Evolutionary conservation across 2,888 invertebrate species (phyloP).

Genomic region (Acanthosoma haemorrhoidale): DNA sequence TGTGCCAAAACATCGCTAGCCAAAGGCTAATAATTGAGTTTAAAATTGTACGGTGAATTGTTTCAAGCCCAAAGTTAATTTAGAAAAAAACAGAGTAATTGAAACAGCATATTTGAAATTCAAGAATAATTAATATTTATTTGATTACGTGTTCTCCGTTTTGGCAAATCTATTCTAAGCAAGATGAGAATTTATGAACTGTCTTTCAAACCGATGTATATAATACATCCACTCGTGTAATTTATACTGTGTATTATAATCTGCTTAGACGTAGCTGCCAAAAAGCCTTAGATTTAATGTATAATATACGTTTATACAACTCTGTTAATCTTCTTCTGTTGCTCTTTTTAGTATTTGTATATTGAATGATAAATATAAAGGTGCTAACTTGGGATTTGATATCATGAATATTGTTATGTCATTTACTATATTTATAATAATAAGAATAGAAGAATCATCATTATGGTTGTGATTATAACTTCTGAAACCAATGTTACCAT

Average conservation of each 20-base stretch:
- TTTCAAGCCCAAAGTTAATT: too few relatives aligned
- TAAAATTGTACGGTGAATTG: too few relatives aligned
- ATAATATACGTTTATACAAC: neutral
- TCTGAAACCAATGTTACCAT: conserved; percentile 33
- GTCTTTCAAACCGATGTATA: neutral
- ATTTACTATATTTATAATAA: conserved; percentile 17
- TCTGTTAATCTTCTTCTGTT: neutral
- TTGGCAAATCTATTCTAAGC: too few relatives aligned
- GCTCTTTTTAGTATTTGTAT: neutral
- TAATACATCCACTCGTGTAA: too few relatives aligned
- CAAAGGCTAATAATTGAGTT: too few relatives aligned
- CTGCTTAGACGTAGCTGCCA: conserved; percentile 1
- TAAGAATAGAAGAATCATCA: conserved; percentile 38
- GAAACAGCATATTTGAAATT: too few relatives aligned
- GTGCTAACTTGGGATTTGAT: conserved; percentile 35
- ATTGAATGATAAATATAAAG: conserved; percentile 25
- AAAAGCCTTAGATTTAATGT: conserved; percentile 4
- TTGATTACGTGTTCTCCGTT: too few relatives aligned
- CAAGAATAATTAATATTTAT: too few relatives aligned
- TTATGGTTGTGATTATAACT: conserved; percentile 39
- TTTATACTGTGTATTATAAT: neutral
- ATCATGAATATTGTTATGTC: conserved; percentile 17
- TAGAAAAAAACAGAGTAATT: too few relatives aligned
- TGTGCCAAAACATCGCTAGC: too few relatives aligned
- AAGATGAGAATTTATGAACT: neutral